phyloP scores from a whole-genome alignment of 1,140 invertebrate species.

The Coelopa frigida region DNA sequence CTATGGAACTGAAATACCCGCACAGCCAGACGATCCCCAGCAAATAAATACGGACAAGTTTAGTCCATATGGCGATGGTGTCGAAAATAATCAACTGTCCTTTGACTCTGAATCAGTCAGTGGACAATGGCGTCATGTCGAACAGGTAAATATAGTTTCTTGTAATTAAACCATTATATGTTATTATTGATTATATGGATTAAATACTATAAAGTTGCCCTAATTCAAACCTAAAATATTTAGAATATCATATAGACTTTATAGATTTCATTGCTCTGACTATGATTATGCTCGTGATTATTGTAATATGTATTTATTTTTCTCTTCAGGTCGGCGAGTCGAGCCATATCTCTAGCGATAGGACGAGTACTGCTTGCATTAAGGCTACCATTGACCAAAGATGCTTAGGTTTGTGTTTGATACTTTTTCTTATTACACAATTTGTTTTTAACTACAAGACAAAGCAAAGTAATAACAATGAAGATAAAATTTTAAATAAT shows the following conservation, averaged over 20 bases:
- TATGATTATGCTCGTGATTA: not conserved
- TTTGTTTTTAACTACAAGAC: too few relatives aligned
- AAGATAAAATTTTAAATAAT: too few relatives aligned
- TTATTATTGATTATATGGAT: too few relatives aligned
- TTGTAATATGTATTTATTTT: not conserved
- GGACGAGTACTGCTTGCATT: slow-evolving; percentile 5
- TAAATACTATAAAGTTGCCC: not conserved
- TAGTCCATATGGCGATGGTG: slow-evolving; percentile 24
- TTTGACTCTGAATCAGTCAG: slow-evolving; percentile 19
- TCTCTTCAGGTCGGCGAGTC: slow-evolving; percentile 9
- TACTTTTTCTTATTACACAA: slow-evolving; percentile 10
- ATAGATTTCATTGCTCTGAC: not conserved
- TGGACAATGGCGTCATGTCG: slow-evolving; percentile 42
- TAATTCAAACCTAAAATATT: not conserved
- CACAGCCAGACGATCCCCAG: slow-evolving; percentile 48
- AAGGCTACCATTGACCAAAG: slow-evolving; percentile 10
- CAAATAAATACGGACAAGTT: slow-evolving; percentile 21
- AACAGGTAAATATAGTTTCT: slow-evolving; percentile 39
- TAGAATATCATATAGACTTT: not conserved
- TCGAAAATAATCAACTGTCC: slow-evolving; percentile 36
- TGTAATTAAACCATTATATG: too few relatives aligned
- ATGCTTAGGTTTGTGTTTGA: slow-evolving; percentile 15
- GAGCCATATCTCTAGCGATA: slow-evolving; percentile 4
- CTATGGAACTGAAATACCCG: slow-evolving; percentile 65
- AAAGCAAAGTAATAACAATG: too few relatives aligned